A percentile compares a stretch with the other conserved stretches of the same genome.
Evolutionary conservation across 2,797 vertebrate genomes (phyloP).

Genomic region (Eidolon dupreanum): DNA sequence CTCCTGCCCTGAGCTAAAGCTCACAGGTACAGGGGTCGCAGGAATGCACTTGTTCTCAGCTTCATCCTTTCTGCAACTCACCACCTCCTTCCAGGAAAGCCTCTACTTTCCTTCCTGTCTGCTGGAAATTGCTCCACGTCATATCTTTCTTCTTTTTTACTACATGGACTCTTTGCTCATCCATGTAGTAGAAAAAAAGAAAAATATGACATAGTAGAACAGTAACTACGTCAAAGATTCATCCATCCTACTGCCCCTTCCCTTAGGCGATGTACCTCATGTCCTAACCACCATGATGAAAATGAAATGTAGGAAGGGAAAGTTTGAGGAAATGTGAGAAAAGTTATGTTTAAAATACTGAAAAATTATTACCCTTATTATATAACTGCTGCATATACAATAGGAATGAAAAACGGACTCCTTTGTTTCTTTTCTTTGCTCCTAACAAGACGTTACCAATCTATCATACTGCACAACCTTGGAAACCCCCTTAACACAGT

Average conservation of each 20-base stretch:
- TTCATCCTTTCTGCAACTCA: not conserved
- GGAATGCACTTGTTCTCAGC: not conserved
- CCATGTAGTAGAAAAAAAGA: no score
- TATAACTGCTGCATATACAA: not conserved
- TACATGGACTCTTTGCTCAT: not conserved
- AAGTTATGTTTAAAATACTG: conserved; percentile 16
- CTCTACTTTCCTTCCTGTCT: not conserved
- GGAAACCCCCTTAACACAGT: not conserved
- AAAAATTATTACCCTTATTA: not conserved
- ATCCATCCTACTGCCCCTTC: not conserved
- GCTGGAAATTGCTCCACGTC: not conserved
- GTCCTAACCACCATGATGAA: not conserved
- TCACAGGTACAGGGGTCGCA: not conserved
- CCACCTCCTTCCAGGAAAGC: not conserved
- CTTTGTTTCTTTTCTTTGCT: not conserved
- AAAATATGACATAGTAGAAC: no score
- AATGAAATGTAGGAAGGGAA: not conserved
- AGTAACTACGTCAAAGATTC: not conserved
- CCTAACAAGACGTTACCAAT: not conserved
- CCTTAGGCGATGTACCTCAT: not conserved
- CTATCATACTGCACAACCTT: not conserved
- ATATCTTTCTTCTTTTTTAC: not conserved
- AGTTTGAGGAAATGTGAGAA: not conserved
- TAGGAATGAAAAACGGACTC: not conserved
- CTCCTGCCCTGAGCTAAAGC: not conserved